Conservation (phyloP, 1,140 invertebrate species). For the Physella acuta region DNA sequence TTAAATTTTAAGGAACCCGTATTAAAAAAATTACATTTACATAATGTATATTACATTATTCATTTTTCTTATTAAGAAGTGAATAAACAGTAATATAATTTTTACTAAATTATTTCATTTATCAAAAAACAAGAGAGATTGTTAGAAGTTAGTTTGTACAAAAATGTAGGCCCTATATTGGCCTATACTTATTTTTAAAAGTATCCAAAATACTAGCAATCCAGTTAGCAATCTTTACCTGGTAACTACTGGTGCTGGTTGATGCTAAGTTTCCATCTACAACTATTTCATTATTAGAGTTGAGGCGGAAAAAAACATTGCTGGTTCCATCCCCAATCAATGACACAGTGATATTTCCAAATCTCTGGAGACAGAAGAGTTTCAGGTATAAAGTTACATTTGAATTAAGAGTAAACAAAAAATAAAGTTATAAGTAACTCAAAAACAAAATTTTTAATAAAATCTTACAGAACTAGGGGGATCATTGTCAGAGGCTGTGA, state of each 20-base stretch:
- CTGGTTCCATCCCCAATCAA: constrained; percentile 25
- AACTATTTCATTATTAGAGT: constrained; percentile 3
- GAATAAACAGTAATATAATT: too few species aligned
- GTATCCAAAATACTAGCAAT: too few species aligned
- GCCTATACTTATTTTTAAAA: too few species aligned
- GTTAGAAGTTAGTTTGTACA: too few species aligned
- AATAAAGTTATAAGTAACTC: neutral
- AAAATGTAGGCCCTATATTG: too few species aligned
- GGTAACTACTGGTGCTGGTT: neutral
- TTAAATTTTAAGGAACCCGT: too few species aligned
- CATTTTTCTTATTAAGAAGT: too few species aligned
- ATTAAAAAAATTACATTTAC: too few species aligned
- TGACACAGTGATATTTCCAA: constrained; percentile 3
- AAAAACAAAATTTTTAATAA: neutral
- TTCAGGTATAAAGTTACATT: neutral
- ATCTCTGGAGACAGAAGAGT: constrained; percentile 18
- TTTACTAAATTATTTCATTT: too few species aligned
- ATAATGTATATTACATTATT: too few species aligned
- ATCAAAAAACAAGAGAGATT: too few species aligned
- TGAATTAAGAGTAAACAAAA: neutral
- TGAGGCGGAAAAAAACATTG: neutral
- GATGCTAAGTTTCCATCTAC: neutral
- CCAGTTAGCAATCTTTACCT: neutral
- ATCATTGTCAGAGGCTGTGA: neutral
- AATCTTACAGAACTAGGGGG: constrained; percentile 1